Conservation (phyloP, 2,113 vertebrate species). For the Siniperca knerii region DNA sequence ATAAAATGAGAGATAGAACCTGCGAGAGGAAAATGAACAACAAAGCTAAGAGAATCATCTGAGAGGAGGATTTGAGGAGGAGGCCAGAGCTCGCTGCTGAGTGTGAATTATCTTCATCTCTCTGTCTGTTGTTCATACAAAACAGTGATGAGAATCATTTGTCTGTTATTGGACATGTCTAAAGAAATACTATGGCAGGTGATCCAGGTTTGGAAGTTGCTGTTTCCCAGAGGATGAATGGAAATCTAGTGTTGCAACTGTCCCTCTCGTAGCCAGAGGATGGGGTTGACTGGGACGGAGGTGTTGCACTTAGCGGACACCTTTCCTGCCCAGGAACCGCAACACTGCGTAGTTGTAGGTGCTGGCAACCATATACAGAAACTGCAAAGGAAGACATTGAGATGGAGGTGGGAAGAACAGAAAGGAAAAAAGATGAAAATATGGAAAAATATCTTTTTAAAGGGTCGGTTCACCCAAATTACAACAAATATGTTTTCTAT, state of each 20-base stretch:
- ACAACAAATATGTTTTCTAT: background rate
- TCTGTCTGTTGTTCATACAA: conserved; percentile 68
- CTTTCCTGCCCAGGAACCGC: conserved; percentile 95
- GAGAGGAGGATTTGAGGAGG: conserved; percentile 47
- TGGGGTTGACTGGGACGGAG: conserved; percentile 19
- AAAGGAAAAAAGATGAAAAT: background rate
- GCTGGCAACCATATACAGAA: conserved; percentile 93
- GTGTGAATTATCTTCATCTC: conserved; percentile 73
- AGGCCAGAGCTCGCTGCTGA: conserved; percentile 39
- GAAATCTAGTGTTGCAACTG: conserved; percentile 47
- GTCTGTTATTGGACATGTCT: conserved; percentile 60
- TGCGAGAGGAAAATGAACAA: conserved; percentile 64
- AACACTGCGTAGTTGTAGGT: conserved; percentile 98
- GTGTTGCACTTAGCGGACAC: conserved; percentile 86
- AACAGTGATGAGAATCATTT: conserved; percentile 51
- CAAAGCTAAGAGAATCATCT: conserved; percentile 75
- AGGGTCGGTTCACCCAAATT: background rate
- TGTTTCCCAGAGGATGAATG: conserved; percentile 48
- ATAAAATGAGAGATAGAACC: conserved; percentile 47
- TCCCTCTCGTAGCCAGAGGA: conserved; percentile 50
- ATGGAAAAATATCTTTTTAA: background rate
- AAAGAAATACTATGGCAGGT: conserved; percentile 53
- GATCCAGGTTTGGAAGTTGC: conserved; percentile 54
- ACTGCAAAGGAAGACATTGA: conserved; percentile 78
- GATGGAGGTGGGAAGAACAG: background rate